These are phyloP conservation scores for Mormyrus hasselquistii DNA, from an alignment of 2,797 vertebrate species.

Conservation along the genomic window DNA sequence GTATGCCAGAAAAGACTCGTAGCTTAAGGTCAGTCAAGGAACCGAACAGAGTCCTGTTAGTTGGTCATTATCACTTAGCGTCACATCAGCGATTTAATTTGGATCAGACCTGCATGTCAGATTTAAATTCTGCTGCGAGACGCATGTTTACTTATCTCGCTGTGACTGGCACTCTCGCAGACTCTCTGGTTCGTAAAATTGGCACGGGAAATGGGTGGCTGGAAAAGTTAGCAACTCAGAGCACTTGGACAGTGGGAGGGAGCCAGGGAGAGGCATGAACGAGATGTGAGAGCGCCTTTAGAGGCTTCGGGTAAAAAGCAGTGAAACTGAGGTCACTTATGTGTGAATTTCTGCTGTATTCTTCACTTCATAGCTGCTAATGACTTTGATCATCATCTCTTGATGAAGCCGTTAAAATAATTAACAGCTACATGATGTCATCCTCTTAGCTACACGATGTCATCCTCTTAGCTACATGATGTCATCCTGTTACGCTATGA, in stretches of 20 bases:
- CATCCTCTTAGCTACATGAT: neutral
- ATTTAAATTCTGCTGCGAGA: neutral
- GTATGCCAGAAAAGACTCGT: neutral
- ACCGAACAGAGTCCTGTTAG: neutral
- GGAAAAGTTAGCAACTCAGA: conserved; percentile 18
- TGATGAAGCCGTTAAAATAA: neutral
- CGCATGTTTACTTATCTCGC: neutral
- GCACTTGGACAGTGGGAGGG: conserved; percentile 2
- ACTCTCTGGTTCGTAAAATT: conserved; percentile 22
- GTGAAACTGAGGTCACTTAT: neutral
- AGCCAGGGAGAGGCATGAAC: conserved; percentile 19
- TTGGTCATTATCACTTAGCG: neutral
- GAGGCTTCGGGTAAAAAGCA: conserved; percentile 1
- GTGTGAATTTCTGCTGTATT: neutral
- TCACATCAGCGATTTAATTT: neutral
- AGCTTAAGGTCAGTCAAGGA: neutral
- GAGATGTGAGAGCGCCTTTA: conserved; percentile 17
- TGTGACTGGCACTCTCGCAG: neutral
- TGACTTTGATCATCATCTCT: neutral
- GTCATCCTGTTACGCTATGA: neutral
- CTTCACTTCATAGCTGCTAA: neutral
- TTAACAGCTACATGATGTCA: neutral
- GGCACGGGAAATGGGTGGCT: conserved; percentile 22
- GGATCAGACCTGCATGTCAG: no score
- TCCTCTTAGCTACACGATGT: neutral